Evolutionary conservation across 2,888 invertebrate species (phyloP).

Genomic region (Sarcophaga variegata): DNA sequence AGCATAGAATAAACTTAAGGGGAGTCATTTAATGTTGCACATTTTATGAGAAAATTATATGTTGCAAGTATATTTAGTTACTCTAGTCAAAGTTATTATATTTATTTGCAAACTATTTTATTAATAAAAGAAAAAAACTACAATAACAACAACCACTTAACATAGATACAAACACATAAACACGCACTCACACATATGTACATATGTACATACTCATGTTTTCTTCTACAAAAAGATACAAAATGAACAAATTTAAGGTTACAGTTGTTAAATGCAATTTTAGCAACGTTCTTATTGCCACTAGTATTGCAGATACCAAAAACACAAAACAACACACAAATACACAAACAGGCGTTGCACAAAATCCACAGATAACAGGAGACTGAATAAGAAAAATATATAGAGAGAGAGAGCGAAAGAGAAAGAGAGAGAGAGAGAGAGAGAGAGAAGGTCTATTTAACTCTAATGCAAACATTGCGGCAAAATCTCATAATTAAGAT

Average conservation of each 20-base stretch:
- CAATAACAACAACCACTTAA: not conserved
- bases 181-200: no score
- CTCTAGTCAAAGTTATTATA: conserved; percentile 8
- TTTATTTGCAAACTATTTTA: conserved; percentile 29
- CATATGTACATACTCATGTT: not conserved
- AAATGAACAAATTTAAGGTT: not conserved
- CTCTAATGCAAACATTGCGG: conserved; percentile 67
- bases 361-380: not conserved
- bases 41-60: no score
- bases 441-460: conserved; percentile 19
- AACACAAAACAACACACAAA: not conserved
- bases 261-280: not conserved
- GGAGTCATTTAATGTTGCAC: no score
- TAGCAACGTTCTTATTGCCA: not conserved
- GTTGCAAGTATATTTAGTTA: not conserved
- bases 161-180: no score
- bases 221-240: not conserved
- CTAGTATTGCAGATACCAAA: conserved; percentile 37
- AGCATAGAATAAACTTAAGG: no score
- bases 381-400: not conserved
- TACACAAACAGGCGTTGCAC: not conserved
- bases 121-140: conserved; percentile 4
- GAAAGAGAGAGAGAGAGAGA: conserved; percentile 5
- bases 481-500: conserved; percentile 68
- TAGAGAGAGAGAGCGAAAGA: not conserved